phyloP scores from a whole-genome alignment of 30 jellyfish, hydroid and myxozoan genomes.

The Sanderia malayensis region DNA sequence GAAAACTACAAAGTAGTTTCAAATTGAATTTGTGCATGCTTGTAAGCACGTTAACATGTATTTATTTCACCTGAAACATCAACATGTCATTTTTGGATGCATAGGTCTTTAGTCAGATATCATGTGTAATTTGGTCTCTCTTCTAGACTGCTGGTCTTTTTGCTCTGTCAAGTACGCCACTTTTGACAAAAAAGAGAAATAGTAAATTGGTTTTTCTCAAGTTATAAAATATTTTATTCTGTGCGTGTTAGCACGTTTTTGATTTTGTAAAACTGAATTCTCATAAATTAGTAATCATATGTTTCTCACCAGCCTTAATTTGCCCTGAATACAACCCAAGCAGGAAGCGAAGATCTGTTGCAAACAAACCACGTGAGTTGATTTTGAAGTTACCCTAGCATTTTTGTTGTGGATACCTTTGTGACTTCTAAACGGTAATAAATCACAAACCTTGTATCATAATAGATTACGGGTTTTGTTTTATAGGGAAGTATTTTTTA shows the following conservation, averaged over 20 bases:
- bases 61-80: no score
- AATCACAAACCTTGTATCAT: background rate
- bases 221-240: background rate
- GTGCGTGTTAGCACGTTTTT: no score
- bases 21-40: no score
- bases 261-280: no score
- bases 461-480: no score
- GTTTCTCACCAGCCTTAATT: background rate
- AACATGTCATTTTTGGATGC: no score
- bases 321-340: background rate
- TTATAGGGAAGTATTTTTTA: no score
- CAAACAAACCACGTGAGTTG: no score
- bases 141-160: slow-evolving; percentile 63
- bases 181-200: slow-evolving; percentile 11
- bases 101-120: background rate
- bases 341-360: background rate
- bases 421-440: background rate
- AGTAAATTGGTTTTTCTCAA: slow-evolving; percentile 6
- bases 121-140: background rate
- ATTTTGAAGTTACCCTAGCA: background rate
- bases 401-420: no score
- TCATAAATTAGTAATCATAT: no score
- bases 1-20: no score
- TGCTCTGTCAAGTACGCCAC: slow-evolving; percentile 31
- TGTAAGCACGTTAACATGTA: no score